Evolutionary conservation across 2,797 vertebrate species (phyloP).

Genomic region (Rhinoraja longicauda): DNA sequence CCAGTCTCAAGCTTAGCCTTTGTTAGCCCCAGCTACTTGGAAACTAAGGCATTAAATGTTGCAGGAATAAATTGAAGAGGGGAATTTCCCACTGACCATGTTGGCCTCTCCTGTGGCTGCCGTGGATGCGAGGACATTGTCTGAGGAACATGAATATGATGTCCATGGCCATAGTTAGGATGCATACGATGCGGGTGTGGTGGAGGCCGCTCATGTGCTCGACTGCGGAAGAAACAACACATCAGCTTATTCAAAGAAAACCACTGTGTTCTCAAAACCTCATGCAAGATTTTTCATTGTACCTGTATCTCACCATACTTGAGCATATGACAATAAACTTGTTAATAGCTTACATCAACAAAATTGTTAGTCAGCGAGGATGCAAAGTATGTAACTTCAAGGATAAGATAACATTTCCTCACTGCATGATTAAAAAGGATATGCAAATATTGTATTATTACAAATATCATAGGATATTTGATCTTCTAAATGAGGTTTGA

Average conservation of each 20-base stretch:
- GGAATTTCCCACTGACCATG: constrained; percentile 72
- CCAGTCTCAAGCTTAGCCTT: background rate
- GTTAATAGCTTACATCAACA: background rate
- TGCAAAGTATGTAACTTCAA: background rate
- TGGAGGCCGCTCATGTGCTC: constrained; percentile 92
- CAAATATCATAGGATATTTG: background rate
- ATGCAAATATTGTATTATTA: background rate
- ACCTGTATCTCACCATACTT: no score
- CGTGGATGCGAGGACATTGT: constrained; percentile 98
- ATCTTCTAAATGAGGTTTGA: background rate
- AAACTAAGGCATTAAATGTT: background rate
- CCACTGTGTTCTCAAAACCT: background rate
- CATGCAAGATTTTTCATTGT: no score
- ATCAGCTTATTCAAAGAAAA: constrained; percentile 40
- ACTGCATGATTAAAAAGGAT: background rate
- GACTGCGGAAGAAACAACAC: constrained; percentile 60
- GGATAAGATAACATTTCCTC: background rate
- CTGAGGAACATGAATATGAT: constrained; percentile 98
- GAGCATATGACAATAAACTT: no score
- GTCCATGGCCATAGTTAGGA: constrained; percentile 95
- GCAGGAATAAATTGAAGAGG: background rate
- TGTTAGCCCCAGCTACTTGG: background rate
- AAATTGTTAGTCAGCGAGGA: background rate
- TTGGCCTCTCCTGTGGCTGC: constrained; percentile 86
- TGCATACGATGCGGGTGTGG: constrained; percentile 98